Evolutionary conservation across 2,888 invertebrate genomes (phyloP).

Genomic region (Cephus rjabovi): DNA sequence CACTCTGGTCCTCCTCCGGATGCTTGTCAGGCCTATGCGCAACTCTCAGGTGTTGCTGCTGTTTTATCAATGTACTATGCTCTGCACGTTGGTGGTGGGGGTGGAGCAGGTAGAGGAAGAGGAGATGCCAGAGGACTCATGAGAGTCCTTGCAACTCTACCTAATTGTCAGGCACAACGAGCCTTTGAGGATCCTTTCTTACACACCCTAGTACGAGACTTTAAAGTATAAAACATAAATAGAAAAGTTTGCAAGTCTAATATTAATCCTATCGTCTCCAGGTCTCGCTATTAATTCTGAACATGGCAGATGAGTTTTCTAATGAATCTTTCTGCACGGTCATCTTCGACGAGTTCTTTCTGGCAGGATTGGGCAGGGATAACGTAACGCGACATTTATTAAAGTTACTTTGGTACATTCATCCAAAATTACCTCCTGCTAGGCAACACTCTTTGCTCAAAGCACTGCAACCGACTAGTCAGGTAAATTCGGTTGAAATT

Average conservation of each 20-base stretch:
- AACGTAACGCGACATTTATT: conserved; percentile 93
- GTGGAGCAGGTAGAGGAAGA: conserved; percentile 48
- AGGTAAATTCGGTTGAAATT: conserved; percentile 51
- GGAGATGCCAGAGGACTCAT: conserved; percentile 74
- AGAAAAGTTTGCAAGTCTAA: too few relatives aligned
- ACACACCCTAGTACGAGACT: conserved; percentile 81
- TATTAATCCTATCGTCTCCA: conserved; percentile 31
- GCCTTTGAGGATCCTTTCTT: conserved; percentile 96
- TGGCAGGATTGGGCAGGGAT: conserved; percentile 88
- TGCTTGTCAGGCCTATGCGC: conserved; percentile 92
- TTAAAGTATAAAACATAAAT: not conserved
- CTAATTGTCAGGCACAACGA: conserved; percentile 90
- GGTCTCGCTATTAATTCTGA: conserved; percentile 81
- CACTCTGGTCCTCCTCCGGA: conserved; percentile 94
- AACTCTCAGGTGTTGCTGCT: conserved; percentile 91
- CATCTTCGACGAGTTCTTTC: conserved; percentile 95
- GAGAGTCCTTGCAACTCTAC: conserved; percentile 89
- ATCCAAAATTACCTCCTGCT: conserved; percentile 84
- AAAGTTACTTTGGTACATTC: conserved; percentile 91
- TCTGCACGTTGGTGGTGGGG: conserved; percentile 79
- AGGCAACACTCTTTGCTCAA: conserved; percentile 86
- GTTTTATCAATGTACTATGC: conserved; percentile 96
- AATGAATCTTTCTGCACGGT: conserved; percentile 96
- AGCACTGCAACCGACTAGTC: conserved; percentile 74
- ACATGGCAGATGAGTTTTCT: conserved; percentile 91